Evolutionary conservation across 2,797 vertebrate genomes (phyloP), one percentile per base, ranked within the genome.

Genomic region (Sorex maritimensis): DNA sequence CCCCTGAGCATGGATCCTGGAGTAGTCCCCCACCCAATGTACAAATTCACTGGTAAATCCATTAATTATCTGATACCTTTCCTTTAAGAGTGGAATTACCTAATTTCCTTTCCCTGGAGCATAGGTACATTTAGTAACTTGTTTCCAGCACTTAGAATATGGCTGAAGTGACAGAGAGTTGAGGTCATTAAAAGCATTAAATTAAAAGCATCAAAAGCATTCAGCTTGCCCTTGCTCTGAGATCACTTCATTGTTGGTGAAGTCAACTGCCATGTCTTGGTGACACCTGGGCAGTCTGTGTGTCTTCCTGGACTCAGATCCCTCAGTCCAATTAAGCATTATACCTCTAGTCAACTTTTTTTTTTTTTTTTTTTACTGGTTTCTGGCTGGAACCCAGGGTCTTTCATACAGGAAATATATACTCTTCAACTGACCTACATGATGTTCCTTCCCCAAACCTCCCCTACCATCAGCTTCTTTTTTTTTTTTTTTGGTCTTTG

Each of bases 1-100:
- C 17, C 52, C 52, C 52, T 55, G 52, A 55, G 52, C 52, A 14
- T 44, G 41, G 41, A 44, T 44, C 41, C 7, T 44, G 41, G 41
- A 44, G 41, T 44, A 5, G 41, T 44, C 41, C 34, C 34, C 41
- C 17, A 17, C 52, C 11, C 52, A 55, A 55, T 55, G 52, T 55
- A 49, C 49, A 94, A 75, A 80, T 67, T 80, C 88, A 58, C 67
- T 30, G 65, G 38, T 49, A 67, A 78, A 38, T 55, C 71, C 19
- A 41, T 24, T 67, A n/a, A 67, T 81, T 78, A 61, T 78, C 75
- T 85, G 85, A 28, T 17, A 38, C 10, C 44, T 9, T n/a, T 49
- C 34, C n/a, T 85, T 81, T 92, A 41, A 58, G 58, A 65, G 44
- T 10, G 2, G 26, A 61, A 34, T 7, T 55, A 55, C 52, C 19